Percentiles rank a stretch among this genome's conserved stretches.
Evolutionary conservation across 2,797 vertebrate species (phyloP).

Genomic region (Kryptopterus vitreolus): DNA sequence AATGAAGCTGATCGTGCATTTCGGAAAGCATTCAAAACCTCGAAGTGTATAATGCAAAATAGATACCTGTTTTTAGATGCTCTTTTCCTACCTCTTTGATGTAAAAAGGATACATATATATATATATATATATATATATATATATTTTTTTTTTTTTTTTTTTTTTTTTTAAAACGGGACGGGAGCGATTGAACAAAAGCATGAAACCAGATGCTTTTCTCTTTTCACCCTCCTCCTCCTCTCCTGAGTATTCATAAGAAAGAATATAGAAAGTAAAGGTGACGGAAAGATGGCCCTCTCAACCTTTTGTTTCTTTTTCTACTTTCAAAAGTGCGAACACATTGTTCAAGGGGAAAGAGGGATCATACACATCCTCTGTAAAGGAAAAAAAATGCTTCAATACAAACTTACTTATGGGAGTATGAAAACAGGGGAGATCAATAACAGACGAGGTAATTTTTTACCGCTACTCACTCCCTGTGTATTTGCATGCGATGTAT

Average conservation of each 20-base stretch:
- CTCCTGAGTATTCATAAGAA: slow-evolving; percentile 13
- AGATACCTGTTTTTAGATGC: neutral
- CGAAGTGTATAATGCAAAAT: neutral
- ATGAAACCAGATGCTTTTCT: slow-evolving; percentile 27
- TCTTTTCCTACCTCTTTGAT: neutral
- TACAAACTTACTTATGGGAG: slow-evolving; percentile 67
- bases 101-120: too few relatives aligned
- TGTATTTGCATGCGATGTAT: slow-evolving; percentile 66
- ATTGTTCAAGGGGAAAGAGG: slow-evolving; percentile 35
- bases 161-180: too few relatives aligned
- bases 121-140: too few relatives aligned
- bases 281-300: slow-evolving; percentile 20
- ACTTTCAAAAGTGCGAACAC: neutral
- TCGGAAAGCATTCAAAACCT: neutral
- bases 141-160: too few relatives aligned
- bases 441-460: slow-evolving; percentile 77
- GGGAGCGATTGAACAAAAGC: slow-evolving; percentile 16
- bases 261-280: slow-evolving; percentile 34
- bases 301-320: slow-evolving; percentile 15
- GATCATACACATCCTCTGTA: slow-evolving; percentile 56
- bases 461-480: slow-evolving; percentile 67
- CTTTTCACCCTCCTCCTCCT: neutral
- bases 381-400: slow-evolving; percentile 75
- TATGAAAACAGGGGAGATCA: slow-evolving; percentile 72
- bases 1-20: too few relatives aligned